phyloP scores from a whole-genome alignment of 2,888 invertebrate species.

The Myopa tessellatipennis region DNA sequence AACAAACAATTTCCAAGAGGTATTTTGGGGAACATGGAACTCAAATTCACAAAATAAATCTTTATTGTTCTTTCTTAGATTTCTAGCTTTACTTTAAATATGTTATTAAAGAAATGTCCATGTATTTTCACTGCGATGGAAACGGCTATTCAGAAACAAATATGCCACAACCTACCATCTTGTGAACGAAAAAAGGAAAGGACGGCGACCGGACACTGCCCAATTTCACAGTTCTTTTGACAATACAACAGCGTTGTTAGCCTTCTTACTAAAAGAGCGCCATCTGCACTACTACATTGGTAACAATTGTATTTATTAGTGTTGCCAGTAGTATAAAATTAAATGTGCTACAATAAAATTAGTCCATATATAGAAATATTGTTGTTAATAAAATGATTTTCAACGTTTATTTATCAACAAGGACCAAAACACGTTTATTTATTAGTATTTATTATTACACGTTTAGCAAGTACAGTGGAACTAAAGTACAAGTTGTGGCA shows the following conservation, averaged over 20 bases:
- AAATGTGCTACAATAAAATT: too few relatives aligned
- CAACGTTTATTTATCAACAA: too few relatives aligned
- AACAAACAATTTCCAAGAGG: too few relatives aligned
- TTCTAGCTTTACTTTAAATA: background rate
- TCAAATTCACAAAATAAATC: background rate
- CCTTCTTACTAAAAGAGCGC: background rate
- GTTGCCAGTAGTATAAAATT: too few relatives aligned
- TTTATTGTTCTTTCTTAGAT: background rate
- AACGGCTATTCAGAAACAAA: conserved; percentile 54
- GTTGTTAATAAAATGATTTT: too few relatives aligned
- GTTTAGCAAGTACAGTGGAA: too few relatives aligned
- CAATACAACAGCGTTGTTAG: conserved; percentile 45
- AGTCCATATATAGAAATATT: too few relatives aligned
- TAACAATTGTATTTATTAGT: too few relatives aligned
- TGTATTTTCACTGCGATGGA: conserved; percentile 54
- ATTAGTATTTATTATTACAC: too few relatives aligned
- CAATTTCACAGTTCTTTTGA: conserved; percentile 51
- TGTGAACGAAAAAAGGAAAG: conserved; percentile 66
- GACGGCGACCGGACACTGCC: conserved; percentile 58
- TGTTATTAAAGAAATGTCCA: conserved; percentile 39
- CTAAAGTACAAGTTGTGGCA: too few relatives aligned
- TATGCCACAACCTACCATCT: conserved; percentile 67
- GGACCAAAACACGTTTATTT: too few relatives aligned
- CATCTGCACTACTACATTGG: background rate
- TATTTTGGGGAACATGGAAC: too few relatives aligned